Evolutionary conservation across 30 jellyfish, hydroid and myxozoan species (phyloP).

Genomic region (Cassiopea andromeda): DNA sequence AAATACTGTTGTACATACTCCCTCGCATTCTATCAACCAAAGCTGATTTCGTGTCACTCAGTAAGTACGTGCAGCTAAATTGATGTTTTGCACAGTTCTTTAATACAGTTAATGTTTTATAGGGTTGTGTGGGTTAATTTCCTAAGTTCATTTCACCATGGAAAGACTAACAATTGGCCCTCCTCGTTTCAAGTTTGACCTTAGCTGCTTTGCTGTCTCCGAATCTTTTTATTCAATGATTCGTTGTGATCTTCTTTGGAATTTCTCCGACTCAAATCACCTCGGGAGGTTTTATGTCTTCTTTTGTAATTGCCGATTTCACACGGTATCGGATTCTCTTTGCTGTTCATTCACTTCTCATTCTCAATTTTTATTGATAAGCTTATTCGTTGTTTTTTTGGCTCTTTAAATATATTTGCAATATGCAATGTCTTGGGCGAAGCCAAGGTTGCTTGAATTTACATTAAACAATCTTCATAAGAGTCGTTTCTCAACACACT

Average conservation of each 20-base stretch:
- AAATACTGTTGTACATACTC: not conserved
- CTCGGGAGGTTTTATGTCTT: not conserved
- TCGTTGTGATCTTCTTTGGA: not conserved
- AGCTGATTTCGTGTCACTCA: not conserved
- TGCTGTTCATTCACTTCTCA: too few species aligned
- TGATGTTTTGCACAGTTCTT: not conserved
- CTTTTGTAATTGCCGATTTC: not conserved
- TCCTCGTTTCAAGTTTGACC: not conserved
- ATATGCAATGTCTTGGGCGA: too few species aligned
- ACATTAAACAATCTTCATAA: too few species aligned
- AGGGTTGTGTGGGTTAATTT: slow-evolving; percentile 8
- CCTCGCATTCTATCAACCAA: not conserved
- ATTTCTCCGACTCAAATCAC: not conserved
- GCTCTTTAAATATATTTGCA: too few species aligned
- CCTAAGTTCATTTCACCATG: not conserved
- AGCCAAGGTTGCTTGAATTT: too few species aligned
- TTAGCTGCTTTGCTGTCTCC: not conserved
- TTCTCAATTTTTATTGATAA: too few species aligned
- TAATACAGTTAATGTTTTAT: not conserved
- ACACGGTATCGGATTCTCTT: not conserved
- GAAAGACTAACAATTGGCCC: too few species aligned
- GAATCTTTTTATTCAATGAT: not conserved
- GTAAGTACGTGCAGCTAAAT: not conserved
- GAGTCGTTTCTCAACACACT: too few species aligned
- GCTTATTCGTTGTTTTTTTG: too few species aligned